Base-by-base conservation (phyloP, 1,140 invertebrate species). In the Pachypsylla venusta region DNA sequence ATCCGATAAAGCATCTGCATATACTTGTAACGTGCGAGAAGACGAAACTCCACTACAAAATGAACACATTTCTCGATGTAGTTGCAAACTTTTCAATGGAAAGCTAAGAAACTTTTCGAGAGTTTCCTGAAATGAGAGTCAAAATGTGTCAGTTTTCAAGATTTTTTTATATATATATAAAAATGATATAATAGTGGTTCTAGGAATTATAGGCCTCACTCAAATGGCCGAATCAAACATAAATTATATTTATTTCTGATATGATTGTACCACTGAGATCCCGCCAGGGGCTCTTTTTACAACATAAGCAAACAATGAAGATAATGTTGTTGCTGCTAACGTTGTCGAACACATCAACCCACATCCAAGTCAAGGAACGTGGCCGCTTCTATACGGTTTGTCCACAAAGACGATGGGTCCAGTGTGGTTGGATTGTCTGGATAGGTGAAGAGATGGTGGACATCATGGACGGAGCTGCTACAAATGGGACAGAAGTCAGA, bases 101-200 rank as follows among this genome's bases (percentile, higher is more conserved):
- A n/a, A 4, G 3, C n/a, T 19, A 5, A 48, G 42, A 22, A 48
- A 48, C 16, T 48, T 48, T 19, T 4, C 7, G n/a, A 48, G 42
- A 5, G 42, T 48, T 19, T 48, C 42, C 42, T 48, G 42, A 35
- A n/a, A n/a, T n/a, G n/a, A n/a, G n/a, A n/a, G n/a, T n/a, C n/a
- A n/a, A n/a, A n/a, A n/a, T n/a, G n/a, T n/a, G n/a, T n/a, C n/a
- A n/a, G n/a, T n/a, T n/a, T n/a, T n/a, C n/a, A n/a, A n/a, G n/a
- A n/a, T n/a, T n/a, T n/a, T n/a, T n/a, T n/a, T n/a, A n/a, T n/a
- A n/a, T n/a, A n/a, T n/a, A n/a, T n/a, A n/a, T 35, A n/a, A 35
- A 35, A 35, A 35, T 35, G 30, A 35, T 35, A 35, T 10, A 35
- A 35, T 7, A n/a, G 30, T 35, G 7, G 30, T 35, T 35, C 7